These are phyloP conservation scores for Margarornis squamiger DNA, from an alignment of 2,797 vertebrate species.

Conservation along the genomic window DNA sequence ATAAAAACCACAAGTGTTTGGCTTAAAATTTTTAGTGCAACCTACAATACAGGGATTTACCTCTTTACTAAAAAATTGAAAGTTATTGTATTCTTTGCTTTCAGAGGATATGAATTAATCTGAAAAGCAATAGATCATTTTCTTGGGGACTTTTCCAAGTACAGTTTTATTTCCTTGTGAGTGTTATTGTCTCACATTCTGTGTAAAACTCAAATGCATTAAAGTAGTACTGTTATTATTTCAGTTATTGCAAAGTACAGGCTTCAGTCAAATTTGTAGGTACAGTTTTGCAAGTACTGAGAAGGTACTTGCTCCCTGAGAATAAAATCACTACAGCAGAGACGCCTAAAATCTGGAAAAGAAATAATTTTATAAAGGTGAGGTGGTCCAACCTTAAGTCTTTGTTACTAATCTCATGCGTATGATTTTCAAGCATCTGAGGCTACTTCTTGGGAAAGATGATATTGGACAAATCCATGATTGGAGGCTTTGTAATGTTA, in stretches of 20 bases:
- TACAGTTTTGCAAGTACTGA: constrained; percentile 62
- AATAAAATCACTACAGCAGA: constrained; percentile 67
- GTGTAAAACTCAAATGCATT: neutral
- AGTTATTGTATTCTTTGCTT: neutral
- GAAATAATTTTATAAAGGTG: constrained; percentile 57
- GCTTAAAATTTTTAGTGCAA: neutral
- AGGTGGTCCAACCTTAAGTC: constrained; percentile 37
- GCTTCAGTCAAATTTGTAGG: constrained; percentile 61
- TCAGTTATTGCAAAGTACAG: constrained; percentile 57
- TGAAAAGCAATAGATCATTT: neutral
- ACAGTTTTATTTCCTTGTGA: neutral
- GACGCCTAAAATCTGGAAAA: constrained; percentile 64
- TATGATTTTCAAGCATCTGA: constrained; percentile 62
- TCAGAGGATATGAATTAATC: neutral
- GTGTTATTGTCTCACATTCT: neutral
- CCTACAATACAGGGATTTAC: neutral
- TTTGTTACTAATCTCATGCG: constrained; percentile 61
- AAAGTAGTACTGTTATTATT: constrained; percentile 61
- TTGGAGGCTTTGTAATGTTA: constrained; percentile 74
- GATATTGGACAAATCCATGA: constrained; percentile 70
- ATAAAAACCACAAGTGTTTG: neutral
- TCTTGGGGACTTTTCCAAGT: neutral
- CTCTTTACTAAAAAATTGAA: neutral
- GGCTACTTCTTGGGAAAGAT: constrained; percentile 66
- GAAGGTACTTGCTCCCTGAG: constrained; percentile 66